Evolutionary conservation across 2,888 invertebrate species (phyloP), one percentile per base, ranked within the genome.

Genomic region (Hesperia comma): DNA sequence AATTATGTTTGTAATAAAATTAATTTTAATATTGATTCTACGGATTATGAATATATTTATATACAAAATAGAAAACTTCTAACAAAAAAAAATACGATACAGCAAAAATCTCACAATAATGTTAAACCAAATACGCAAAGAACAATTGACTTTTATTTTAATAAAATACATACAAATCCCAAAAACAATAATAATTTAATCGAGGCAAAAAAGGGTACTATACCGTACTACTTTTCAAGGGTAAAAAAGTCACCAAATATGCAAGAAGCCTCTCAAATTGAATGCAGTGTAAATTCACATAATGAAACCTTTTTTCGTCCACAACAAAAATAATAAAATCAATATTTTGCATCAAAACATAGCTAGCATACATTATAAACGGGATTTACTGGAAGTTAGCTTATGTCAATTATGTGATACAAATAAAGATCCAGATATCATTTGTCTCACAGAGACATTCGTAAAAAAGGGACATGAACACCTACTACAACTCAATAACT

Each of bases 321-420:
- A 1, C 37, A 62, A 33, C 6, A 33, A 51, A 8, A 5, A 2
- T 4, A 26, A 26, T 26, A 26, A 26, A 26, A 26, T 26, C 5
- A 26, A 26, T 26, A 57, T 71, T 10, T 14, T 71, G 15, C 69
- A 69, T 37, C 69, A 71, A 67, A 69, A 69, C 54, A 71, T 71
- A 15, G 58, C 64, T 1, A 63, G 70, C 26, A 1, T 69, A 15
- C 19, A 54, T 10, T 41, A 40, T 15, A 69, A 68, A 43, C 21
- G 26, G 15, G 71, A 68, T 4, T 6, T 64, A 15, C 10, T 71
- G 12, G 71, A 71, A 21, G 41, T 46, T 17, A 57, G 61, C 6
- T 19, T 70, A 7, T n/a, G 17, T 3, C 62, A 71, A 8, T 46
- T 70, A 15, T 2, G 8, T 3, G 63, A 63, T 17, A 17, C 57